These are phyloP conservation scores for Rana temporaria DNA, from an alignment of 2,113 vertebrate genomes.

Conservation along the genomic window DNA sequence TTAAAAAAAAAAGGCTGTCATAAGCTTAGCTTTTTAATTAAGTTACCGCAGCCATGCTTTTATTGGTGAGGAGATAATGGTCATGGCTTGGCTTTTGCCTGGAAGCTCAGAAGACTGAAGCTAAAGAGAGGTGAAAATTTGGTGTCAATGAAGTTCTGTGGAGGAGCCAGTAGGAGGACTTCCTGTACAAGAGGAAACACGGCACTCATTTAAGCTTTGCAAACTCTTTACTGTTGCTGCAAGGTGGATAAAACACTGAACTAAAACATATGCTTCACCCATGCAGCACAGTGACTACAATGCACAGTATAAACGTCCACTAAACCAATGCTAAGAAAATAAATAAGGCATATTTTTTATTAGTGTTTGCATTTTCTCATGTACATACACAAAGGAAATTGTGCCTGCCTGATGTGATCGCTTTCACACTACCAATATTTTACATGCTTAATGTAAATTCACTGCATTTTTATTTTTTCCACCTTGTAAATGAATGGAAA, in stretches of 20 bases:
- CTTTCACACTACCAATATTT: conserved; percentile 65
- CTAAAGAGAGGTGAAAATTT: conserved; percentile 37
- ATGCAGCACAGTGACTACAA: conserved; percentile 60
- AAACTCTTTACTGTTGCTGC: conserved; percentile 55
- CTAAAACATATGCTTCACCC: conserved; percentile 63
- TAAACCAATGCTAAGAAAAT: conserved; percentile 56
- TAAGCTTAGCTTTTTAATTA: conserved; percentile 55
- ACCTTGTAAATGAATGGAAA: conserved; percentile 23
- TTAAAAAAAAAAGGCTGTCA: conserved; percentile 49
- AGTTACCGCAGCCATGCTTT: conserved; percentile 58
- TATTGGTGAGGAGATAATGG: conserved; percentile 40
- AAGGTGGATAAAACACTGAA: conserved; percentile 62
- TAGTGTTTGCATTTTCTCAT: conserved; percentile 65
- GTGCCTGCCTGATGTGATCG: conserved; percentile 68
- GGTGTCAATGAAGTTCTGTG: neutral
- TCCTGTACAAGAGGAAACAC: conserved; percentile 47
- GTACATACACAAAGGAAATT: conserved; percentile 66
- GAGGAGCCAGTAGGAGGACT: conserved; percentile 30
- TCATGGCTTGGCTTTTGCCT: conserved; percentile 60
- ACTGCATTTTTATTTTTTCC: neutral
- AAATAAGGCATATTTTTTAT: conserved; percentile 62
- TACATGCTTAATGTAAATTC: conserved; percentile 63
- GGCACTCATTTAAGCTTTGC: conserved; percentile 62
- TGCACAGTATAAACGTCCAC: conserved; percentile 60
- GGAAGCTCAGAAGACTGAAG: conserved; percentile 52